phyloP scores from a whole-genome alignment of 2,888 invertebrate genomes.

The Stomorhina lunata region DNA sequence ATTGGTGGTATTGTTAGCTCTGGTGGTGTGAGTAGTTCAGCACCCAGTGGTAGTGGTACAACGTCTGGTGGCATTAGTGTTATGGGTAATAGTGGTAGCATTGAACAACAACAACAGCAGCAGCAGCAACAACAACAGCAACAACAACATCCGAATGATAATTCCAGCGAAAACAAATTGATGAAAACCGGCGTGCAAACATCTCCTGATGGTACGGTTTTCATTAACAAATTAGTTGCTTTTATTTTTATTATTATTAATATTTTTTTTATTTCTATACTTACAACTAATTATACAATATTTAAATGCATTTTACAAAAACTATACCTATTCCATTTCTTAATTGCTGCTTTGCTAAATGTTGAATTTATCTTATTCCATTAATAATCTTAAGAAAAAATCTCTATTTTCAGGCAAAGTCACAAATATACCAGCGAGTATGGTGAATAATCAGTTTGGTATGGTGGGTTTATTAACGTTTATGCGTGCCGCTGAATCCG shows the following conservation, averaged over 20 bases:
- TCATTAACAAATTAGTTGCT: slow-evolving; percentile 43
- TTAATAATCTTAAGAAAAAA: neutral
- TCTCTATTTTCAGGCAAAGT: slow-evolving; percentile 87
- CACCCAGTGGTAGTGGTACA: slow-evolving; percentile 63
- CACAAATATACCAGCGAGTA: slow-evolving; percentile 98
- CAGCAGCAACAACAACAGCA: slow-evolving; percentile 58
- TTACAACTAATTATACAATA: no score
- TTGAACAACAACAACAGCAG: slow-evolving; percentile 64
- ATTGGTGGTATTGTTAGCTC: slow-evolving; percentile 66
- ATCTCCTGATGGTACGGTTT: slow-evolving; percentile 89
- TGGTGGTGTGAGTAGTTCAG: slow-evolving; percentile 60
- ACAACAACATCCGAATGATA: slow-evolving; percentile 77
- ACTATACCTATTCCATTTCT: no score
- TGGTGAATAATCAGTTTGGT: slow-evolving; percentile 99
- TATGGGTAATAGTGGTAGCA: slow-evolving; percentile 66
- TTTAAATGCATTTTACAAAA: no score
- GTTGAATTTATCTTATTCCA: neutral
- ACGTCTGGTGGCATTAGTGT: slow-evolving; percentile 60
- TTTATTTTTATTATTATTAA: slow-evolving; percentile 12
- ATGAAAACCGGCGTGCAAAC: slow-evolving; percentile 94
- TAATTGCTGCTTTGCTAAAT: neutral
- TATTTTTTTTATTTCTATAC: neutral
- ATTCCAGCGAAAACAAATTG: slow-evolving; percentile 81
- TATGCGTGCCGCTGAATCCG: slow-evolving; percentile 98
- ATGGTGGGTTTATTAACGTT: slow-evolving; percentile 99